Percentiles rank a stretch among this genome's conserved stretches.
phyloP scores from a whole-genome alignment of 2,113 vertebrate species.

The Felis chaus region DNA sequence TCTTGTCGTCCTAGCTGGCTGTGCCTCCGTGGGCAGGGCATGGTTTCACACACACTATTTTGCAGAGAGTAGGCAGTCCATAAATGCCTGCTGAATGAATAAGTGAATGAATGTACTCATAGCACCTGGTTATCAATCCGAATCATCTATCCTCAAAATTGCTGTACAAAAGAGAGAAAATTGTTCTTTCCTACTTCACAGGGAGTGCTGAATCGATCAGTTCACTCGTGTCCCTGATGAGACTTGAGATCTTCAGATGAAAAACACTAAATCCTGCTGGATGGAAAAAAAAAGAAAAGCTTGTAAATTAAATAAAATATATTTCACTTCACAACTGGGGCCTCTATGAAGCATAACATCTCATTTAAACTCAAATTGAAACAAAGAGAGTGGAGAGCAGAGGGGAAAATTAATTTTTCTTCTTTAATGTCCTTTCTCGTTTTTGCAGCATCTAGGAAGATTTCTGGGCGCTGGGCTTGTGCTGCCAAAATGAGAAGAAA shows the following conservation, averaged over 20 bases:
- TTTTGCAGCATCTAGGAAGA: background rate
- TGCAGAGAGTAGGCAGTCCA: slow-evolving; percentile 10
- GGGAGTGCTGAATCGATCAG: background rate
- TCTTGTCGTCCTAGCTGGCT: background rate
- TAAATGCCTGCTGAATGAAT: slow-evolving; percentile 50
- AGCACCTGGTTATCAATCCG: background rate
- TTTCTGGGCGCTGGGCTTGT: background rate
- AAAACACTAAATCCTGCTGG: background rate
- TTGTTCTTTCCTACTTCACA: background rate
- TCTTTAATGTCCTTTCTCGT: background rate
- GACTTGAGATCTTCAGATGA: background rate
- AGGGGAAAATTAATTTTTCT: background rate
- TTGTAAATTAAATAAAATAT: background rate
- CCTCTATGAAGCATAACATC: background rate
- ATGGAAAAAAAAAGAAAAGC: background rate
- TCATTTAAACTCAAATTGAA: background rate
- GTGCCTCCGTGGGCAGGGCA: slow-evolving; percentile 43
- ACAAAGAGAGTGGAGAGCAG: background rate
- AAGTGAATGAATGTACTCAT: background rate
- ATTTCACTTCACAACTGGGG: background rate
- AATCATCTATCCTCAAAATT: background rate
- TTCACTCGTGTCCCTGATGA: background rate
- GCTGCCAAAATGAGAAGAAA: background rate
- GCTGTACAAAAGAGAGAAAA: background rate
- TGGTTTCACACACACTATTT: background rate